phyloP scores from a whole-genome alignment of 1,140 invertebrate species.

The Pachypeltis micranthus region DNA sequence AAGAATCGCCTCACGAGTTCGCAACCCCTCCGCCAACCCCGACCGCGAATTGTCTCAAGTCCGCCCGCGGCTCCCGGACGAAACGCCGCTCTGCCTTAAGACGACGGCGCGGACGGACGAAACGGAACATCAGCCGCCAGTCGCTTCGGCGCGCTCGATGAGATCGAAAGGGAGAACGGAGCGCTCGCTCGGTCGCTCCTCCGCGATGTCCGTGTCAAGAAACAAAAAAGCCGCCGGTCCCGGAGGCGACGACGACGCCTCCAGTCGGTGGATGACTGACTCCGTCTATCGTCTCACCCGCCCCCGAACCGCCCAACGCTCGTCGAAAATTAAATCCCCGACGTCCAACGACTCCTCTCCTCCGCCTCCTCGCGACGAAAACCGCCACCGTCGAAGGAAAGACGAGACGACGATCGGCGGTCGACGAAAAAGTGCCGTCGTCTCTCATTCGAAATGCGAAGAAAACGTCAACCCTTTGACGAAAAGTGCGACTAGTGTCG shows the following conservation, averaged over 20 bases:
- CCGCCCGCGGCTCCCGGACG: background rate
- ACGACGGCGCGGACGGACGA: background rate
- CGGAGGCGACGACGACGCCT: background rate
- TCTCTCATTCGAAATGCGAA: background rate
- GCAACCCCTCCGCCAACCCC: slow-evolving; percentile 47
- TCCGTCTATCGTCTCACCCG: background rate
- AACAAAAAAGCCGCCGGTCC: background rate
- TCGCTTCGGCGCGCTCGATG: background rate
- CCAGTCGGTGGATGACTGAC: slow-evolving; percentile 5
- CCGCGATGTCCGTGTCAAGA: background rate
- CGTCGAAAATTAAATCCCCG: slow-evolving; percentile 19
- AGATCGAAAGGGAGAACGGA: background rate
- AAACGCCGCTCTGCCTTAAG: slow-evolving; percentile 4
- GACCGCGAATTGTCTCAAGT: slow-evolving; percentile 13
- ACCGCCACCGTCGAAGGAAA: slow-evolving; percentile 33
- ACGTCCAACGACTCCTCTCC: slow-evolving; percentile 3
- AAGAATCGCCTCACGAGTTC: slow-evolving; percentile 52
- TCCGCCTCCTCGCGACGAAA: slow-evolving; percentile 48
- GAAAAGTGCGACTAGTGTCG: slow-evolving; percentile 47
- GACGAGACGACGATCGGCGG: slow-evolving; percentile 14
- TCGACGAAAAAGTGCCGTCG: slow-evolving; percentile 3
- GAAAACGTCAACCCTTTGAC: slow-evolving; percentile 30
- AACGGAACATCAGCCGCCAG: background rate
- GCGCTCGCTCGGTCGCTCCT: background rate
- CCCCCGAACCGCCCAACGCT: slow-evolving; percentile 23